These are phyloP conservation scores for Cantharis lateralis DNA, from an alignment of 2,888 invertebrate species.

Conservation along the genomic window DNA sequence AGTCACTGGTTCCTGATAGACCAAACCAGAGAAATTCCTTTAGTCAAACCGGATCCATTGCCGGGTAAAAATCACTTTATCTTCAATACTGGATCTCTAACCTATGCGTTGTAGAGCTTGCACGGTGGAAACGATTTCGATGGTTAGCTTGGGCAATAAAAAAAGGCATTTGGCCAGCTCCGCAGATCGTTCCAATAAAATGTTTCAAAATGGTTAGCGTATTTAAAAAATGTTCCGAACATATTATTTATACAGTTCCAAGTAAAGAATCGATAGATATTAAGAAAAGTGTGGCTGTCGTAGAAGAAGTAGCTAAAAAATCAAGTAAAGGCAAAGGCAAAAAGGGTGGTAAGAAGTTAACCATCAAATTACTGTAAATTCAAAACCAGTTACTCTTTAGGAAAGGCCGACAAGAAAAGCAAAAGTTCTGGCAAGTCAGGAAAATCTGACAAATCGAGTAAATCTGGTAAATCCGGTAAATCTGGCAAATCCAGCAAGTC, in stretches of 20 bases:
- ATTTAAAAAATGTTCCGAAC: conserved; percentile 37
- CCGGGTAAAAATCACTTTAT: conserved; percentile 36
- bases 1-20: conserved; percentile 51
- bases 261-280: conserved; percentile 30
- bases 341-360: conserved; percentile 8
- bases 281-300: conserved; percentile 23
- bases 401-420: neutral
- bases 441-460: neutral
- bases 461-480: neutral
- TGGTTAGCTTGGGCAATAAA: conserved; percentile 57
- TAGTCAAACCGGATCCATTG: conserved; percentile 45
- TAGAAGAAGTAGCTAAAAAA: conserved; percentile 18
- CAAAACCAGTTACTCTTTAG: neutral
- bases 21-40: conserved; percentile 52
- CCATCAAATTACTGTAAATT: neutral
- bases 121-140: conserved; percentile 56
- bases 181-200: conserved; percentile 40
- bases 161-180: conserved; percentile 45
- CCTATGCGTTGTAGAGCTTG: conserved; percentile 41
- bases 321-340: conserved; percentile 16
- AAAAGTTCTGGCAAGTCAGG: neutral
- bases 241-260: conserved; percentile 23
- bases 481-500: conserved; percentile 14
- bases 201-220: conserved; percentile 46
- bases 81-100: neutral